Conservation (phyloP, 2,113 vertebrate species). For the Anoplopoma fimbria region DNA sequence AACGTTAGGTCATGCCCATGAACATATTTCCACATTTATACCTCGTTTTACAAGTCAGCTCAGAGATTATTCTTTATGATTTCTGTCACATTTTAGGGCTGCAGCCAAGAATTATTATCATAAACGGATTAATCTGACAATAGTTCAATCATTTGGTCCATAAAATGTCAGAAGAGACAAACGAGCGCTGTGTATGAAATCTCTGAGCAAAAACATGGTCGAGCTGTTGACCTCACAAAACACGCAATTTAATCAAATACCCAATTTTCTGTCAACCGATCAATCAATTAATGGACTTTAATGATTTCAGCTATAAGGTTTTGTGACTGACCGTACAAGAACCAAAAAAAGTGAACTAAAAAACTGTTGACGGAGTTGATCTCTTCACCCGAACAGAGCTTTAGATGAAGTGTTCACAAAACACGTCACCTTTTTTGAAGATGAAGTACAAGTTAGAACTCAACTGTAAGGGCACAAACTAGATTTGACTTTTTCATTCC, state of each 20-base stretch:
- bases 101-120: neutral
- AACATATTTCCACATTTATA: neutral
- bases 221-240: too few species aligned
- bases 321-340: neutral
- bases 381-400: too few species aligned
- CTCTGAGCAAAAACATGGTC: too few species aligned
- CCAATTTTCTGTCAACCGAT: neutral
- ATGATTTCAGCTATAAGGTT: neutral
- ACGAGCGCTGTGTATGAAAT: neutral
- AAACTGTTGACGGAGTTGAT: too few species aligned
- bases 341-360: too few species aligned
- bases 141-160: neutral
- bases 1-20: neutral
- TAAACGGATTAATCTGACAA: rapidly evolving
- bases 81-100: neutral
- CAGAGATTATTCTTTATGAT: neutral
- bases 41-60: neutral
- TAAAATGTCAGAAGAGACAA: neutral
- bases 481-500: too few species aligned
- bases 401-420: too few species aligned
- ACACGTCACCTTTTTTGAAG: too few species aligned
- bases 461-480: too few species aligned
- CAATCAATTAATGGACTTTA: neutral
- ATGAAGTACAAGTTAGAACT: too few species aligned
- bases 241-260: too few species aligned